Base-by-base conservation (phyloP, 2,888 invertebrate genomes). In the Urechis unicinctus region DNA sequence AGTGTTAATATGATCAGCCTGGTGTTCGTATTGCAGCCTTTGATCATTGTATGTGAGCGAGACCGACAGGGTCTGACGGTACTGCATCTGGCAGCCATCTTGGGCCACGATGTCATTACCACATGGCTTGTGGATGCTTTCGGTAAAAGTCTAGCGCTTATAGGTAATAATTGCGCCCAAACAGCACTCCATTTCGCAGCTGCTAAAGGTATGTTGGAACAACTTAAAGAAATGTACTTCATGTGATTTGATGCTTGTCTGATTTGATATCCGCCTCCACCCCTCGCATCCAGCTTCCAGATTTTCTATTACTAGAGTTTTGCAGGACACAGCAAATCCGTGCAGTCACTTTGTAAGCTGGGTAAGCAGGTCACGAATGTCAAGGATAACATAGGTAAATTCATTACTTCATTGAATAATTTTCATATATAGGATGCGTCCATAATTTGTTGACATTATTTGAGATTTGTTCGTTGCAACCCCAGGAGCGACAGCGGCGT, bases 401-500 rank as follows among this genome's bases (percentile, higher is more conserved):
- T 13, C 21, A 25, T 6, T 17, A 9, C 22, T 9, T 25, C n/a
- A n/a, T n/a, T n/a, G n/a, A n/a, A n/a, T n/a, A n/a, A n/a, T n/a
- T n/a, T n/a, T n/a, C n/a, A n/a, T n/a, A n/a, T n/a, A n/a, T n/a
- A n/a, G n/a, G n/a, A n/a, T n/a, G n/a, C n/a, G n/a, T n/a, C n/a
- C n/a, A n/a, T n/a, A n/a, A n/a, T n/a, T n/a, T 48, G 9, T 6
- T 26, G 48, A 6, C 6, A 13, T 13, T 28, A 6, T 22, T 48
- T 13, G 26, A 48, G 9, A 48, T 31, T 21, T 17, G 55, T 25
- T 31, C n/a, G 13, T 45, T 22, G 13, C 17, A 21, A 25, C 25
- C 42, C 2, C 49, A 64, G 89, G 89, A 79, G 90, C 90, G 68
- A 90, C 90, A 36, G 89, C 90, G 50, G 89, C 90, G 49, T 91